Evolutionary conservation across 2,888 invertebrate species (phyloP).

Genomic region (Agrotis puta): DNA sequence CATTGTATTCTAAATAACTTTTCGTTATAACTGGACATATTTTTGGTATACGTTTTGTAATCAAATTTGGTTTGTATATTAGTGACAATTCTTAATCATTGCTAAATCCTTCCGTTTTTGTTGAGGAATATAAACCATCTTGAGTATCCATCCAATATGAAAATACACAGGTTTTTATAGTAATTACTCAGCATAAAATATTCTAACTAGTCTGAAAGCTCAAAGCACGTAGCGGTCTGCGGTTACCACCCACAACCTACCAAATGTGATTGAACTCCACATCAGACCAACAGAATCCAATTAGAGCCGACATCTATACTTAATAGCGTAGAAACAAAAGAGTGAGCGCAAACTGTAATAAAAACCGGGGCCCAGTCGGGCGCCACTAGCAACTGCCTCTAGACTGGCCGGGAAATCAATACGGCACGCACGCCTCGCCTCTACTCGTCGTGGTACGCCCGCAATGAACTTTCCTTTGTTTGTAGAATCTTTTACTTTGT

Average conservation of each 20-base stretch:
- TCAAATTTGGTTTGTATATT: too few species aligned
- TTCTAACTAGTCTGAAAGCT: background rate
- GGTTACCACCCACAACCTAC: slow-evolving; percentile 5
- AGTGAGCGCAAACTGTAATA: slow-evolving; percentile 34
- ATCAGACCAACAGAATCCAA: slow-evolving; percentile 32
- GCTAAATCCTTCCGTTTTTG: background rate
- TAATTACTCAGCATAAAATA: background rate
- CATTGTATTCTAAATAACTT: background rate
- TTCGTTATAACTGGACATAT: background rate
- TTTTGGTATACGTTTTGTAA: background rate
- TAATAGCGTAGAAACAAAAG: slow-evolving; percentile 30
- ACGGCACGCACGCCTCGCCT: slow-evolving; percentile 55
- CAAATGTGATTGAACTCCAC: slow-evolving; percentile 5
- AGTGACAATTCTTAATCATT: too few species aligned
- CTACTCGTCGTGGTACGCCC: slow-evolving; percentile 2
- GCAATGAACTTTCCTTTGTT: slow-evolving; percentile 38
- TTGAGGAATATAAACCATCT: too few species aligned
- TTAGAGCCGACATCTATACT: slow-evolving; percentile 23
- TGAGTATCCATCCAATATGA: too few species aligned
- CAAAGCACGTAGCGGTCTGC: background rate
- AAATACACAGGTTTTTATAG: background rate
- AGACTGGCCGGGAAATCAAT: slow-evolving; percentile 53
- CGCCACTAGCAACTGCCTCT: slow-evolving; percentile 34
- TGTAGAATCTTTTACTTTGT: background rate
- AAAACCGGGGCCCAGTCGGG: slow-evolving; percentile 34